Base-by-base conservation (phyloP, 2,113 vertebrate species). In the Caranx ignobilis region DNA sequence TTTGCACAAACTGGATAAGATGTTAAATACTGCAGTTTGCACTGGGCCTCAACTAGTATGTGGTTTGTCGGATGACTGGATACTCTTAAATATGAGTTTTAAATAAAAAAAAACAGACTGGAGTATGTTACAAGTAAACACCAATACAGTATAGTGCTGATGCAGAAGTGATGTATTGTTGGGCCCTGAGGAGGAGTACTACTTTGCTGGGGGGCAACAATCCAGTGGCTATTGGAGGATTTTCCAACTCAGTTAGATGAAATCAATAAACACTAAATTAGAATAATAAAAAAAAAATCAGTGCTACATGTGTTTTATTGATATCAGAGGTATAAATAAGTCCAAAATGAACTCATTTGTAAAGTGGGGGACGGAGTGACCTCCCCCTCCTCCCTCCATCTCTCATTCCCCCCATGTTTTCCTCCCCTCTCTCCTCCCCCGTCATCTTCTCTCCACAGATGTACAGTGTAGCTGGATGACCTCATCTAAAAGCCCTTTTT, bases 401-500 rank as follows among this genome's bases (percentile, higher is more conserved):
- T 82, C 64, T 64, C 67, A 65, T 83, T 45, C 71, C 88, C 86
- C 39, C 64, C 83, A 85, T 79, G 34, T 75, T 19, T 67, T 26
- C 79, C 80, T 71, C 78, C 60, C 71, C 35, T 47, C 55, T 63
- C 70, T 69, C 74, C 59, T 75, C 73, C 37, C 37, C 65, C 43
- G 15, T 82, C 86, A 90, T 87, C 86, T 88, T 93, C 82, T 93
- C 88, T 93, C 90, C 93, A 93, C 93, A 94, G 94, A 94, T 94
- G 79, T 91, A 84, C 88, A 85, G 71, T 86, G 88, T 93, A 93
- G 92, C 87, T 85, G 89, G 86, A 88, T 90, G 87, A 93, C 81
- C 67, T 92, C 91, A 89, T 94, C 91, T 94, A 88, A 93, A 95
- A 88, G 87, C 91, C 92, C 88, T 88, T 91, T 93, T 92, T 92